Evolutionary conservation across 1,140 invertebrate genomes (phyloP).

Genomic region (Cyclina sinensis): DNA sequence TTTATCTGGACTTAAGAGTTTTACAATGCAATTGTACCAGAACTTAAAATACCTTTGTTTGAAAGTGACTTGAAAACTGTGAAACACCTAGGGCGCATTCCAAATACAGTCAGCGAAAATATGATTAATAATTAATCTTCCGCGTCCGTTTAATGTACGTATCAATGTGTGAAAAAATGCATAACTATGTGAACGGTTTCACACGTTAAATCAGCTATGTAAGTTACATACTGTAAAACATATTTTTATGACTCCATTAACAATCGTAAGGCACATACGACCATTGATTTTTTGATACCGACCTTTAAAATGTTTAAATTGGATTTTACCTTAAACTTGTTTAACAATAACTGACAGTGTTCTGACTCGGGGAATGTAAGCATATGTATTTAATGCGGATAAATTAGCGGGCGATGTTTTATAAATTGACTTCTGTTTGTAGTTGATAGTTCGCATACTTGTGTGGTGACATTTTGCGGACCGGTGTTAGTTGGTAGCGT

Average conservation of each 20-base stretch:
- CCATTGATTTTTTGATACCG: conserved; percentile 41
- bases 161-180: not conserved
- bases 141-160: not conserved
- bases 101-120: not conserved
- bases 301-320: conserved; percentile 42
- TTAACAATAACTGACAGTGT: conserved; percentile 15
- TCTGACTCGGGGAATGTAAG: conserved; percentile 10
- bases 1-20: not conserved
- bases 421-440: conserved; percentile 46
- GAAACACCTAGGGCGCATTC: conserved; percentile 29
- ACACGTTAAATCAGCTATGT: not conserved
- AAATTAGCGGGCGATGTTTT: conserved; percentile 45
- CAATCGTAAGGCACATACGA: not conserved
- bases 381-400: conserved; percentile 38
- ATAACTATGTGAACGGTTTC: not conserved
- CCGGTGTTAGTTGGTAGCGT: not conserved
- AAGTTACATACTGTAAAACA: not conserved
- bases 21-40: not conserved
- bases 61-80: not conserved
- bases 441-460: conserved; percentile 27
- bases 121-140: conserved; percentile 43
- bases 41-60: not conserved
- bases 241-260: not conserved
- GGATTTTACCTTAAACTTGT: conserved; percentile 36
- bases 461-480: conserved; percentile 29